phyloP scores from a whole-genome alignment of 2,113 vertebrate species.

The Zeus faber region DNA sequence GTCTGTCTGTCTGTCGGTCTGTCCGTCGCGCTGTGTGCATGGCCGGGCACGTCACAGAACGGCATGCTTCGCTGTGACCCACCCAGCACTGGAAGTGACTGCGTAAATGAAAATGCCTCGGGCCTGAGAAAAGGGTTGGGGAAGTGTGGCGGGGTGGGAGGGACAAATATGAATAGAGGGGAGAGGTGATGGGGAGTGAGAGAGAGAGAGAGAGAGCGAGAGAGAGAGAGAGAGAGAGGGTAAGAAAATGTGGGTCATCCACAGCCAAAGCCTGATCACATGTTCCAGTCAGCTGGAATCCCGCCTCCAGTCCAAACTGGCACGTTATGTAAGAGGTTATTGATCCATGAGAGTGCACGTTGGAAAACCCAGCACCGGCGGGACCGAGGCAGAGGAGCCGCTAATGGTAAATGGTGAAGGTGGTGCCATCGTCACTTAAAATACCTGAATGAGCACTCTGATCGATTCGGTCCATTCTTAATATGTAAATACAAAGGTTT shows the following conservation, averaged over 20 bases:
- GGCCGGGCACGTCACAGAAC: conserved; percentile 36
- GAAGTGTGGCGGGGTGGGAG: conserved; percentile 24
- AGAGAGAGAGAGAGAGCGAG: conserved; percentile 18
- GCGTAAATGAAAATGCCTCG: conserved; percentile 37
- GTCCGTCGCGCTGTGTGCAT: conserved; percentile 31
- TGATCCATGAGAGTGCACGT: conserved; percentile 61
- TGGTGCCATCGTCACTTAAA: conserved; percentile 37
- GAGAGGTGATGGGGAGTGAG: conserved; percentile 13
- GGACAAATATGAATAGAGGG: too few relatives aligned
- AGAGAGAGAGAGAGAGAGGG: conserved; percentile 29
- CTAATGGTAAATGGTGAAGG: too few relatives aligned
- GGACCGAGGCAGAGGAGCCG: conserved; percentile 35
- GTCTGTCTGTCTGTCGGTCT: too few relatives aligned
- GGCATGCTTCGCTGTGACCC: conserved; percentile 26
- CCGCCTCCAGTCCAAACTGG: conserved; percentile 68
- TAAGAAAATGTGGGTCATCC: conserved; percentile 71
- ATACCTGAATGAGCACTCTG: too few relatives aligned
- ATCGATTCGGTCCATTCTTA: too few relatives aligned
- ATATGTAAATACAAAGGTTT: too few relatives aligned
- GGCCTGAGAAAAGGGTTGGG: conserved; percentile 37
- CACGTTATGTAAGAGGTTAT: conserved; percentile 73
- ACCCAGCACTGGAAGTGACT: conserved; percentile 41
- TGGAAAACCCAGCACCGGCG: conserved; percentile 32
- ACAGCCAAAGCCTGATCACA: conserved; percentile 67
- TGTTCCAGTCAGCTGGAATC: conserved; percentile 74